phyloP scores from a whole-genome alignment of 2,888 invertebrate species.

The Xestia c-nigrum region DNA sequence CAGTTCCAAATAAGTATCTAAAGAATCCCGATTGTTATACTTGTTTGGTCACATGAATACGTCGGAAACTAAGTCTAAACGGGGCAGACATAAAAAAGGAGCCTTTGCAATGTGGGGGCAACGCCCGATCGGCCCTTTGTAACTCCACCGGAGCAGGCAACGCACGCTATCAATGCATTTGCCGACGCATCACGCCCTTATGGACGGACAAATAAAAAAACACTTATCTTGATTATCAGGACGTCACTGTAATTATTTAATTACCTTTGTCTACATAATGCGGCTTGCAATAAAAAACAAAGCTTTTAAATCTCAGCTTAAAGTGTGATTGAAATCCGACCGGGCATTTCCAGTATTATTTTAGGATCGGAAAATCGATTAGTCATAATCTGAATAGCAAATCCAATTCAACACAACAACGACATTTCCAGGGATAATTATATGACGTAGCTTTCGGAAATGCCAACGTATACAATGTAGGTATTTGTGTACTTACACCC shows the following conservation, averaged over 20 bases:
- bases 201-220: constrained; percentile 34
- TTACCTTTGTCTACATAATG: not conserved
- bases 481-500: not conserved
- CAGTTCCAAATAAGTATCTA: constrained; percentile 10
- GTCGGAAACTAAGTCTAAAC: constrained; percentile 70
- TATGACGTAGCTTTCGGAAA: constrained; percentile 29
- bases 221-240: constrained; percentile 16
- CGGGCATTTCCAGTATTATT: constrained; percentile 7
- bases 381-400: constrained; percentile 25
- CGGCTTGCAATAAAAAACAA: not conserved
- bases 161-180: constrained; percentile 61
- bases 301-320: constrained; percentile 2
- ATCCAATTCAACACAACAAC: constrained; percentile 7
- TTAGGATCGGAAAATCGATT: not conserved
- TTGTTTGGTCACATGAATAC: constrained; percentile 34
- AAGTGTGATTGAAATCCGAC: not conserved
- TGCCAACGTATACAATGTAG: not conserved
- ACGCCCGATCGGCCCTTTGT: constrained; percentile 80
- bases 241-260: not conserved
- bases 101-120: constrained; percentile 78
- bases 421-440: constrained; percentile 20
- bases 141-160: constrained; percentile 55
- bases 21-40: constrained; percentile 17
- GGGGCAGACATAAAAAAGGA: constrained; percentile 72
- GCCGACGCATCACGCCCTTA: constrained; percentile 53